phyloP scores from a whole-genome alignment of 2,888 invertebrate genomes.

The Scaeva pyrastri region DNA sequence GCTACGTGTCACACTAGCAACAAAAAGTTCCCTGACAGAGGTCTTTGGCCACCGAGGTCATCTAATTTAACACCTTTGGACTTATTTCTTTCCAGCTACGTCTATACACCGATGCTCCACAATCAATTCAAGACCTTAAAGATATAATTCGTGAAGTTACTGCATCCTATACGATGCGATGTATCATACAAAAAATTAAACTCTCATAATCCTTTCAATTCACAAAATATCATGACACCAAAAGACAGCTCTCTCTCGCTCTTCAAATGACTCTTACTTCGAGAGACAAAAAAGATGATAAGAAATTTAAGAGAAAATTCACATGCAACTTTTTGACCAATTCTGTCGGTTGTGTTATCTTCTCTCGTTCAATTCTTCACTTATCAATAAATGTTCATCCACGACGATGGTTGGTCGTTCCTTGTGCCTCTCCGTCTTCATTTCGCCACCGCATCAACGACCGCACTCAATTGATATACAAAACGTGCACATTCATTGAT shows the following conservation, averaged over 20 bases:
- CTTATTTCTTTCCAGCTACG: no score
- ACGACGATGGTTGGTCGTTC: slow-evolving; percentile 4
- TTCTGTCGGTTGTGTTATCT: background rate
- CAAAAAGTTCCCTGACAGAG: no score
- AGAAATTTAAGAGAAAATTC: slow-evolving; percentile 24
- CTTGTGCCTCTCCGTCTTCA: background rate
- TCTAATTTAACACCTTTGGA: no score
- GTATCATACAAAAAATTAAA: no score
- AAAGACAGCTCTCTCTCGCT: background rate
- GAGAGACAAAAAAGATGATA: background rate
- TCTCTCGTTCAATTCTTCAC: background rate
- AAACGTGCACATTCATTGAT: slow-evolving; percentile 11
- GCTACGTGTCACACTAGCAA: no score
- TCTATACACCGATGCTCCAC: no score
- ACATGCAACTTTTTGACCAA: background rate
- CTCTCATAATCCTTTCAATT: background rate
- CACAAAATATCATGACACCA: background rate
- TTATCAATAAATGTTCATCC: slow-evolving; percentile 18
- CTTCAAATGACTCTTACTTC: background rate
- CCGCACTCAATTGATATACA: slow-evolving; percentile 6
- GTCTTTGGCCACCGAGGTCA: no score
- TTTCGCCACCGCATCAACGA: background rate
- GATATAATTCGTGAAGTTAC: no score
- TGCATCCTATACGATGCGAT: no score
- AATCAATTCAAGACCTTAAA: no score